These are phyloP conservation scores for Brachystomella parvula DNA, from an alignment of 1,140 invertebrate genomes.

Conservation along the genomic window DNA sequence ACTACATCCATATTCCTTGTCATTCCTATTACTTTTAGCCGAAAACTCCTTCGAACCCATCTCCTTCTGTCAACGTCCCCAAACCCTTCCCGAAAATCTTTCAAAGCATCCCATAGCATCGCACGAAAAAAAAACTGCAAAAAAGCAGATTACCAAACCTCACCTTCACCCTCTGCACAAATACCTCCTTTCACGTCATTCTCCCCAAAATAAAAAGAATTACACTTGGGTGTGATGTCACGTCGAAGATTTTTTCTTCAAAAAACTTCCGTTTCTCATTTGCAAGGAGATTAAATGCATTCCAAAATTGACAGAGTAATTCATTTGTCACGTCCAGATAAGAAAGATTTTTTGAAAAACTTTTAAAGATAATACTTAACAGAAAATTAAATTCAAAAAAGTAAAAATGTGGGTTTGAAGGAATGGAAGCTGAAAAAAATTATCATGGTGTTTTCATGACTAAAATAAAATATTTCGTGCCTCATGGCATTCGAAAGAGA, in stretches of 20 bases:
- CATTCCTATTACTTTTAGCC: background rate
- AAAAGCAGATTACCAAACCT: background rate
- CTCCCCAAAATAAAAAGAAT: background rate
- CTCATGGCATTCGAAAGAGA: no score
- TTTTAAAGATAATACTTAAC: background rate
- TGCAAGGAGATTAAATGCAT: background rate
- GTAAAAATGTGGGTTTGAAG: no score
- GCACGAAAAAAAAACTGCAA: background rate
- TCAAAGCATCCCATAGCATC: no score
- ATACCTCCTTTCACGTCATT: background rate
- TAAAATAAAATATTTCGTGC: no score
- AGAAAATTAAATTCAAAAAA: no score
- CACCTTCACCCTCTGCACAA: background rate
- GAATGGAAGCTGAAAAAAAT: no score
- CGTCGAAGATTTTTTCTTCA: background rate
- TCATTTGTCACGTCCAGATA: background rate
- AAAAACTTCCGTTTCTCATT: background rate
- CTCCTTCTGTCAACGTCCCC: background rate
- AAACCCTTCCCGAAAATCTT: background rate
- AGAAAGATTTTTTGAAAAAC: background rate
- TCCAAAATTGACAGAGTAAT: background rate
- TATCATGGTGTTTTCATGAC: no score
- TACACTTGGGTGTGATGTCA: background rate
- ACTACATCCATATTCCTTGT: background rate
- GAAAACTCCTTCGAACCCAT: background rate